phyloP scores from a whole-genome alignment of 2,888 invertebrate species.

The Ramazzottius varieornatus region DNA sequence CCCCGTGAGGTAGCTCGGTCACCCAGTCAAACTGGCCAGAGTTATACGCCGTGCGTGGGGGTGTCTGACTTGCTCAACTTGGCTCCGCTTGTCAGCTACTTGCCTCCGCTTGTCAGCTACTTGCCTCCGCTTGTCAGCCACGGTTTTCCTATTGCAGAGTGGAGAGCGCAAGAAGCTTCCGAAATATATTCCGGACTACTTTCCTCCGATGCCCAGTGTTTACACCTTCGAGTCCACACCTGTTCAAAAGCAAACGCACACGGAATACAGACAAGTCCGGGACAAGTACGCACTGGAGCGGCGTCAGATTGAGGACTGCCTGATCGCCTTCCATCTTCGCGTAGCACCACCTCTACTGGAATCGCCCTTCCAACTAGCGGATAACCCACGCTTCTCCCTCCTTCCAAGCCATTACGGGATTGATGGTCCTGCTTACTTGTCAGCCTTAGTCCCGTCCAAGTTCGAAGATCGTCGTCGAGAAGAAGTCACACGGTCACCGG shows the following conservation, averaged over 20 bases:
- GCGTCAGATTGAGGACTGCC: background rate
- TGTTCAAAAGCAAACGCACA: background rate
- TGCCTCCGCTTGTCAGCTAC: too few species aligned
- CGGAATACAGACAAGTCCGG: background rate
- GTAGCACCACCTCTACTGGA: background rate
- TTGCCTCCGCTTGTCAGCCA: too few species aligned
- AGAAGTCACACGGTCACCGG: background rate
- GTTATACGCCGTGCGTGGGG: too few species aligned
- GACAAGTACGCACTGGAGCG: background rate
- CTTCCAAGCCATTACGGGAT: background rate
- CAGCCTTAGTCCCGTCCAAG: background rate
- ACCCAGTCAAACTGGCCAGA: too few species aligned
- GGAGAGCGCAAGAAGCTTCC: background rate
- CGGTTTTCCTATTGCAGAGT: too few species aligned
- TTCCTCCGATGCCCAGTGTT: background rate
- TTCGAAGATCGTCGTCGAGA: background rate
- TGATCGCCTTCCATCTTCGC: background rate
- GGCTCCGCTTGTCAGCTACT: too few species aligned
- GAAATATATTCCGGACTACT: background rate
- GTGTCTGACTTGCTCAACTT: too few species aligned
- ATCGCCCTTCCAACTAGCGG: background rate
- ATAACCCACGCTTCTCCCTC: background rate
- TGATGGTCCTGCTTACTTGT: background rate
- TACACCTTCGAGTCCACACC: background rate
- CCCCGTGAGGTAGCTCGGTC: too few species aligned